phyloP scores from a whole-genome alignment of 2,113 vertebrate genomes.

The Anguilla rostrata region DNA sequence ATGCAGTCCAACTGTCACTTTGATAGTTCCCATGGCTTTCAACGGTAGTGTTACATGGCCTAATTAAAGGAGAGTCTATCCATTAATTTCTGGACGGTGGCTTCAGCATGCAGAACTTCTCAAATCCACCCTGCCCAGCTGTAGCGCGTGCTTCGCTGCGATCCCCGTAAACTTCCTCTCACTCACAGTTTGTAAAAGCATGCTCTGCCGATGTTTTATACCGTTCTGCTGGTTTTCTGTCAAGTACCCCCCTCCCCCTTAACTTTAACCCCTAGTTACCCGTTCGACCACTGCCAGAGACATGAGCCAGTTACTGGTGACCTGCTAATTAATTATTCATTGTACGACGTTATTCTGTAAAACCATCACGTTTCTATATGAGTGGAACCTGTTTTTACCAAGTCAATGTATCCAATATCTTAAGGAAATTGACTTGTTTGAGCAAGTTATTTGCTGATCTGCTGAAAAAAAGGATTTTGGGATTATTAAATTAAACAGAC shows the following conservation, averaged over 20 bases:
- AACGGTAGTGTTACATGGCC: not conserved
- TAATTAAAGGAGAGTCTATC: not conserved
- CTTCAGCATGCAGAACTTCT: not conserved
- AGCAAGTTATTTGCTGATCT: too few relatives aligned
- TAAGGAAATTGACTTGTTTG: too few relatives aligned
- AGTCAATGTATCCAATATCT: too few relatives aligned
- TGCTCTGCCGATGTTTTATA: not conserved
- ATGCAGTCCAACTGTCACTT: not conserved
- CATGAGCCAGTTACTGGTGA: too few relatives aligned
- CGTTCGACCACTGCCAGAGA: not conserved
- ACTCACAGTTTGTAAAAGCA: not conserved
- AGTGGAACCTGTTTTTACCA: not conserved
- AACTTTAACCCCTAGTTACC: not conserved
- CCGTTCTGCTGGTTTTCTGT: constrained; percentile 1
- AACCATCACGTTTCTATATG: not conserved
- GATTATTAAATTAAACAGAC: too few relatives aligned
- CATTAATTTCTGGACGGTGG: not conserved
- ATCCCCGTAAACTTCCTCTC: not conserved
- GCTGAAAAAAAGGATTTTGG: too few relatives aligned
- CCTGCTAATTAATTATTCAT: too few relatives aligned
- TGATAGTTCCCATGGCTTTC: not conserved
- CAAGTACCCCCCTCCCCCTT: constrained; percentile 7
- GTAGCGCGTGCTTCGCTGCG: not conserved
- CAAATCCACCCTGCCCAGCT: not conserved
- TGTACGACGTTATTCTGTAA: too few relatives aligned